Percentiles rank a stretch among this genome's conserved stretches.
Conservation (phyloP, 92 coral and sea anemone species). For the Palythoa heliodiscus region DNA sequence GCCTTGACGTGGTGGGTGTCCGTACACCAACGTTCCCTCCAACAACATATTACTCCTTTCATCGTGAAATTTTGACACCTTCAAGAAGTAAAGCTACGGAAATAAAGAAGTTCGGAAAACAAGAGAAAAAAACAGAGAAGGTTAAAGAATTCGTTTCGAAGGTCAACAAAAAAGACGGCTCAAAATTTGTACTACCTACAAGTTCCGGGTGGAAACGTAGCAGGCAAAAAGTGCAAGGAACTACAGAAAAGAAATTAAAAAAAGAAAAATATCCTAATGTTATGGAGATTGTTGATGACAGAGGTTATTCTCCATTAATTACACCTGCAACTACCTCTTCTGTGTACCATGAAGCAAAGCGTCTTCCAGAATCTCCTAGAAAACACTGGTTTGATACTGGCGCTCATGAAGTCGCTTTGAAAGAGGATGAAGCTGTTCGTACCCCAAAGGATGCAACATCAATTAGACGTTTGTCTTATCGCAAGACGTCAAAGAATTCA, state of each 20-base stretch:
- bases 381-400: neutral
- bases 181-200: neutral
- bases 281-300: constrained; percentile 3
- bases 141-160: neutral
- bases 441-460: neutral
- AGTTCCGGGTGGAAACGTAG: neutral
- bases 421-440: neutral
- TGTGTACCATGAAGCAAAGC: constrained; percentile 29
- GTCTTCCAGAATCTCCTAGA: neutral
- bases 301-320: constrained; percentile 9
- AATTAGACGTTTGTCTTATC: neutral
- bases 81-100: neutral
- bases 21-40: neutral
- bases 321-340: constrained; percentile 35
- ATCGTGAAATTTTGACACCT: neutral
- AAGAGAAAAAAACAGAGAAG: neutral
- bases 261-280: neutral
- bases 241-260: neutral
- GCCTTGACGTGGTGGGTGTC: neutral
- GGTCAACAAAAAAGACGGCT: neutral
- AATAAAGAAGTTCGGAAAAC: too few relatives aligned
- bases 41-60: neutral
- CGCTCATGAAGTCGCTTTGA: too few relatives aligned
- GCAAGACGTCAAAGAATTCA: neutral
- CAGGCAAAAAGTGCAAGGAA: neutral